Evolutionary conservation across 2,113 vertebrate genomes (phyloP).

Genomic region (Callocephalon fimbriatum): DNA sequence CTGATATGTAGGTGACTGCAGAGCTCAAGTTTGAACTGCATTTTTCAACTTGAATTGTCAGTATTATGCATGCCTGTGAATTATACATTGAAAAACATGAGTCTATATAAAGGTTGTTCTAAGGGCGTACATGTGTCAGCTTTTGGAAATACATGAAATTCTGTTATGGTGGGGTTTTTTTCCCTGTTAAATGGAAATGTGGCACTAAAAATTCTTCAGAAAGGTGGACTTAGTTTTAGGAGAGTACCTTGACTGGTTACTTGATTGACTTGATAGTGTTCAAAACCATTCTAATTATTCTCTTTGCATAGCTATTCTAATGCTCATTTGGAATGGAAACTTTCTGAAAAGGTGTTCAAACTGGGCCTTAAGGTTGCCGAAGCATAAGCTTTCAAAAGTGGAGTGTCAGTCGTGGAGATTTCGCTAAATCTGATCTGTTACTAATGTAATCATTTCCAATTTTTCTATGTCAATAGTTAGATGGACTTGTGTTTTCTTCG

Average conservation of each 20-base stretch:
- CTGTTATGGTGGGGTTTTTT: neutral
- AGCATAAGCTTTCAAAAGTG: neutral
- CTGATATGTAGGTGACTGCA: neutral
- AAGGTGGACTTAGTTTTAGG: neutral
- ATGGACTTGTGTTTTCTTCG: neutral
- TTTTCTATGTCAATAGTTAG: slow-evolving; percentile 5
- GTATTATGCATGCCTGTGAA: neutral
- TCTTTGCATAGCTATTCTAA: neutral
- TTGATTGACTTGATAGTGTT: neutral
- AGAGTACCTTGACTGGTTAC: neutral
- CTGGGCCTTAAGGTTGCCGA: neutral
- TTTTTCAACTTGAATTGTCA: neutral
- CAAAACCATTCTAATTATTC: neutral
- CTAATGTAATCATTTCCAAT: neutral
- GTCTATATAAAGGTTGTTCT: neutral
- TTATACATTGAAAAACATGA: neutral
- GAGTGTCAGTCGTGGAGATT: neutral
- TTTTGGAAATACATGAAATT: neutral
- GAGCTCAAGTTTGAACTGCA: neutral
- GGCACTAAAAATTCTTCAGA: neutral
- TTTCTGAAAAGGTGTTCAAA: neutral
- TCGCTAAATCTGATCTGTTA: neutral
- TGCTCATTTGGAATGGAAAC: neutral
- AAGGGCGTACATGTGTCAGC: accelerated
- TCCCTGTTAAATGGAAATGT: neutral